A percentile compares a stretch with the other conserved stretches of the same genome.
These are phyloP conservation scores for Geodia barretti DNA, from an alignment of 37 sponge, comb jelly and placozoan species.

Conservation along the genomic window DNA sequence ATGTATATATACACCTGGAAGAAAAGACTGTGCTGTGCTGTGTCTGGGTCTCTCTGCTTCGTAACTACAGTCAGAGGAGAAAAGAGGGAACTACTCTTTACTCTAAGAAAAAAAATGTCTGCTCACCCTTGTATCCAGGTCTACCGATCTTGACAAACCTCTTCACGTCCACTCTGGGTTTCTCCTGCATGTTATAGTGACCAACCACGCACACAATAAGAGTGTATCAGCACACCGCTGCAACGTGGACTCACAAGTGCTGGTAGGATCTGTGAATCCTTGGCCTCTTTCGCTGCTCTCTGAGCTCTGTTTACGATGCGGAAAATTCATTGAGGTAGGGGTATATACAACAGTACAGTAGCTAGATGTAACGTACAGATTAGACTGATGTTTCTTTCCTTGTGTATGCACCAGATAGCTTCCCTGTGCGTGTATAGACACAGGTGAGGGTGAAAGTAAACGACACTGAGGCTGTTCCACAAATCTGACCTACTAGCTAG, in stretches of 20 bases:
- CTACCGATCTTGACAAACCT: slow-evolving; percentile 98
- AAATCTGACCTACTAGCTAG: too few species aligned
- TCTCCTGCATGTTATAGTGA: slow-evolving; percentile 52
- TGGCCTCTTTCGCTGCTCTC: slow-evolving; percentile 95
- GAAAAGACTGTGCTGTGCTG: slow-evolving; percentile 94
- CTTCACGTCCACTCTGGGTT: slow-evolving; percentile 87
- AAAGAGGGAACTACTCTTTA: background rate
- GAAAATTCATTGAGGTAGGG: background rate
- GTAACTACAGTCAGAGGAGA: slow-evolving; percentile 30
- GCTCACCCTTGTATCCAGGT: slow-evolving; percentile 94
- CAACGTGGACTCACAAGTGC: slow-evolving; percentile 66
- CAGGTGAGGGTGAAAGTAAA: too few species aligned
- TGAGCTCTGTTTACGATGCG: slow-evolving; percentile 62
- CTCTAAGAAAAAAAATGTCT: background rate
- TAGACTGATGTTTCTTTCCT: slow-evolving; percentile 96
- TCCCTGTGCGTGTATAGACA: slow-evolving; percentile 78
- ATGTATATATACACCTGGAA: too few species aligned
- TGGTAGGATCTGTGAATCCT: slow-evolving; percentile 80
- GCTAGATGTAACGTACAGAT: slow-evolving; percentile 73
- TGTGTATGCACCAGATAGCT: slow-evolving; percentile 98
- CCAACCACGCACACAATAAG: background rate
- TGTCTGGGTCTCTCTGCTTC: slow-evolving; percentile 91
- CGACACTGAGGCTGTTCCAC: too few species aligned
- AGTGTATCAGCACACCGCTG: background rate
- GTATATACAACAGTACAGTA: slow-evolving; percentile 8